phyloP scores from a whole-genome alignment of 2,888 invertebrate genomes.

The Linnaemya tessellans region DNA sequence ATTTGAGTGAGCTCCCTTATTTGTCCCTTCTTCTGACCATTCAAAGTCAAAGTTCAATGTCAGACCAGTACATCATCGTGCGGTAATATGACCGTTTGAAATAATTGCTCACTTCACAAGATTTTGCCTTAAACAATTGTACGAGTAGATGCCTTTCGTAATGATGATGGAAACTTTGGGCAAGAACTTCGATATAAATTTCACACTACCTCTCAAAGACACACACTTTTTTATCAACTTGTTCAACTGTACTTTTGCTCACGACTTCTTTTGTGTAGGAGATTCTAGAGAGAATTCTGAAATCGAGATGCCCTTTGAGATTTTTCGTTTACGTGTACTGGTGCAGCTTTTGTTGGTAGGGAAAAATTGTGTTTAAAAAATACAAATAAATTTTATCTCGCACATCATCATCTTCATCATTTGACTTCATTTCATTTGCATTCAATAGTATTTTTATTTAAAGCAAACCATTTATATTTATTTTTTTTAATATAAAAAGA shows the following conservation, averaged over 20 bases:
- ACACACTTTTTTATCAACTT: background rate
- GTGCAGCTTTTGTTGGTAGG: background rate
- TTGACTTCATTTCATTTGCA: constrained; percentile 39
- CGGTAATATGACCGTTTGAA: too few species aligned
- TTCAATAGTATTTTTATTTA: constrained; percentile 28
- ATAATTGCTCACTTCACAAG: too few species aligned
- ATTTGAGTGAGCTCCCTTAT: too few species aligned
- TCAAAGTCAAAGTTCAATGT: too few species aligned
- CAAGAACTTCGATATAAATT: too few species aligned
- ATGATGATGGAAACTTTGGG: too few species aligned
- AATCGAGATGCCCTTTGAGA: constrained; percentile 58
- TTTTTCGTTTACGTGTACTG: constrained; percentile 7
- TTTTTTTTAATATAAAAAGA: constrained; percentile 30
- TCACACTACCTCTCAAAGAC: too few species aligned
- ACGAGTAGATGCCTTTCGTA: too few species aligned
- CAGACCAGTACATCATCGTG: too few species aligned
- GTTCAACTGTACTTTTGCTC: background rate
- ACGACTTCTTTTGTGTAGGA: background rate
- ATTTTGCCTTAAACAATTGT: too few species aligned
- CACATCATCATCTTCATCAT: constrained; percentile 33
- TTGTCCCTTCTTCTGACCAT: too few species aligned
- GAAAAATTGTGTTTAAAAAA: background rate
- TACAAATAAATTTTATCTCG: constrained; percentile 25
- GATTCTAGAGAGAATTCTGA: constrained; percentile 24
- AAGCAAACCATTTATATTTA: constrained; percentile 54